These are phyloP conservation scores for Plemyria rubiginata DNA, from an alignment of 2,888 invertebrate genomes.

Conservation along the genomic window DNA sequence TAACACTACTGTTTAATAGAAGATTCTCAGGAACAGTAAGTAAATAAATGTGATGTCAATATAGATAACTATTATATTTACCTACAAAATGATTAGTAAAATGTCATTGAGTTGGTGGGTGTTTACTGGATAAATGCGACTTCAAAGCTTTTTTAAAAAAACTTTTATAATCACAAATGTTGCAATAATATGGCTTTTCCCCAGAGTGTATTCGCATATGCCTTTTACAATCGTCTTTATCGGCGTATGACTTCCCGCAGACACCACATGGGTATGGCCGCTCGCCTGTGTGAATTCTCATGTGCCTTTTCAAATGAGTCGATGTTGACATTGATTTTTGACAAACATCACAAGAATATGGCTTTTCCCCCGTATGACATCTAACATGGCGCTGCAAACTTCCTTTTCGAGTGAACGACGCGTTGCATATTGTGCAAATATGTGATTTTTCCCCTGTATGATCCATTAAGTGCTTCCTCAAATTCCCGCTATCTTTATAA, in stretches of 20 bases:
- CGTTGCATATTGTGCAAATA: slow-evolving; percentile 15
- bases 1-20: too few relatives aligned
- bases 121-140: slow-evolving; percentile 6
- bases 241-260: slow-evolving; percentile 68
- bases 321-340: slow-evolving; percentile 4
- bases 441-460: slow-evolving; percentile 14
- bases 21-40: too few relatives aligned
- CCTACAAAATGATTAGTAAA: slow-evolving; percentile 1
- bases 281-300: slow-evolving; percentile 21
- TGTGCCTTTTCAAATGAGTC: slow-evolving; percentile 8
- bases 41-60: too few relatives aligned
- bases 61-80: not conserved
- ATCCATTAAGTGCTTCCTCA: slow-evolving; percentile 17
- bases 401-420: not conserved
- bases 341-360: slow-evolving; percentile 18
- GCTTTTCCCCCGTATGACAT: slow-evolving; percentile 11
- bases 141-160: slow-evolving; percentile 11
- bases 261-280: slow-evolving; percentile 26
- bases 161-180: slow-evolving; percentile 21
- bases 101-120: not conserved
- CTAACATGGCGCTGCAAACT: slow-evolving; percentile 10
- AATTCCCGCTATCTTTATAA: slow-evolving; percentile 1
- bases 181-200: slow-evolving; percentile 18
- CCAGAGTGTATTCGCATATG: slow-evolving; percentile 19
- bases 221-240: slow-evolving; percentile 35